phyloP scores from a whole-genome alignment of 1,140 invertebrate genomes.

The Orchestia grillus region DNA sequence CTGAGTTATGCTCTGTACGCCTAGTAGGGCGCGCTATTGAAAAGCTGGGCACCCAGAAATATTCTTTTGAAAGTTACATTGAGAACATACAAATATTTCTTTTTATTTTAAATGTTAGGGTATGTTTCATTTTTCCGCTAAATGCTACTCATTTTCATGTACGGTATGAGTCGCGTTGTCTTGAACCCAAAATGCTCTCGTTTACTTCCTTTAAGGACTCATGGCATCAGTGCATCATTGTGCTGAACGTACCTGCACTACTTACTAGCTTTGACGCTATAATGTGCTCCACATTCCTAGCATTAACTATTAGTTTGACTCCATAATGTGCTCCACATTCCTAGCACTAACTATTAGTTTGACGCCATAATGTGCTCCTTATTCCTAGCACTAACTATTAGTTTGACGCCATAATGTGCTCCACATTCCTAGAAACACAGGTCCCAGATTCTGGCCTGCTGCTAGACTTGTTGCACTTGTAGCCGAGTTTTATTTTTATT shows the following conservation, averaged over 20 bases:
- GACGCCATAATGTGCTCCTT: neutral
- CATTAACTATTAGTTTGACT: no score
- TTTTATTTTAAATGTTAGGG: no score
- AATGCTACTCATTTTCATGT: neutral
- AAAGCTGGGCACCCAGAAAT: no score
- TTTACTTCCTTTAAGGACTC: neutral
- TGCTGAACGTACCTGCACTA: neutral
- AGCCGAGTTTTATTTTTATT: neutral
- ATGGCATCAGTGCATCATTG: neutral
- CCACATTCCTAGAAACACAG: neutral
- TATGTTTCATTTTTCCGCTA: neutral
- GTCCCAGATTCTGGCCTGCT: neutral
- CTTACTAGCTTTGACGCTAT: no score
- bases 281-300: no score
- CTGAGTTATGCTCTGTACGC: no score
- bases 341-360: no score
- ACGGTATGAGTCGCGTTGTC: neutral
- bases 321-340: no score
- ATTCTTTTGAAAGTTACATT: no score
- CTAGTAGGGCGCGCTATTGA: no score
- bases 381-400: neutral
- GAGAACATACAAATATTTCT: no score
- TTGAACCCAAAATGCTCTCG: neutral
- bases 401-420: neutral
- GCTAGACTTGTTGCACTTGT: neutral